phyloP scores from a whole-genome alignment of 2,797 vertebrate species.

The Dendrocincla tyrannina region DNA sequence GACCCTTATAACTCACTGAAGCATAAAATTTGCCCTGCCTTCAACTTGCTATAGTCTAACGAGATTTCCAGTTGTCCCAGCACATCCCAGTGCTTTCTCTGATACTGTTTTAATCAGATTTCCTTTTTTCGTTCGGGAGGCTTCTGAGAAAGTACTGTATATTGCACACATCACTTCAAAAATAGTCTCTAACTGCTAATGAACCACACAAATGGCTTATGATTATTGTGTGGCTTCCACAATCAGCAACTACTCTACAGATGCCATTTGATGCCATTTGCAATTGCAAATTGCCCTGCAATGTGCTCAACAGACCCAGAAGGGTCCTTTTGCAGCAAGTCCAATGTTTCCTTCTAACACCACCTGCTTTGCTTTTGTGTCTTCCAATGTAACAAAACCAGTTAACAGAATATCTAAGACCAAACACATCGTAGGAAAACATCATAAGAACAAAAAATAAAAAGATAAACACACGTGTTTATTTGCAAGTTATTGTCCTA shows the following conservation, averaged over 20 bases:
- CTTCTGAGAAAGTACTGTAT: not conserved
- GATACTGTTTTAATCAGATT: slow-evolving; percentile 17
- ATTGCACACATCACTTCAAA: not conserved
- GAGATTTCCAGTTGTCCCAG: slow-evolving; percentile 13
- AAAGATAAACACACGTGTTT: not conserved
- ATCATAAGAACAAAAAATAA: not conserved
- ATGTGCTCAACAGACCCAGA: not conserved
- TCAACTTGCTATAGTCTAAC: slow-evolving; percentile 9
- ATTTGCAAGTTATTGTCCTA: not conserved
- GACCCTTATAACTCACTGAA: slow-evolving; percentile 23
- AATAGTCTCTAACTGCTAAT: not conserved
- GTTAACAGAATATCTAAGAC: not conserved
- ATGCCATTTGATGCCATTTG: too few species aligned
- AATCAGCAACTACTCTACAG: not conserved
- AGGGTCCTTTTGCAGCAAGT: not conserved
- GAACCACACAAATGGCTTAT: not conserved
- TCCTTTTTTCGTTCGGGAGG: not conserved
- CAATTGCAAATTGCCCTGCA: too few species aligned
- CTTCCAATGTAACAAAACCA: not conserved
- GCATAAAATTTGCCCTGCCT: slow-evolving; percentile 44
- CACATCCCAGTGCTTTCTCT: not conserved
- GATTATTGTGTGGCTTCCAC: not conserved
- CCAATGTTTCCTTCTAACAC: not conserved
- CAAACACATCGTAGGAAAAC: not conserved
- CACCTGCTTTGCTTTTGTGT: not conserved